Base-by-base conservation (phyloP, 2,797 vertebrate species). In the Halcyon leucocephala region DNA sequence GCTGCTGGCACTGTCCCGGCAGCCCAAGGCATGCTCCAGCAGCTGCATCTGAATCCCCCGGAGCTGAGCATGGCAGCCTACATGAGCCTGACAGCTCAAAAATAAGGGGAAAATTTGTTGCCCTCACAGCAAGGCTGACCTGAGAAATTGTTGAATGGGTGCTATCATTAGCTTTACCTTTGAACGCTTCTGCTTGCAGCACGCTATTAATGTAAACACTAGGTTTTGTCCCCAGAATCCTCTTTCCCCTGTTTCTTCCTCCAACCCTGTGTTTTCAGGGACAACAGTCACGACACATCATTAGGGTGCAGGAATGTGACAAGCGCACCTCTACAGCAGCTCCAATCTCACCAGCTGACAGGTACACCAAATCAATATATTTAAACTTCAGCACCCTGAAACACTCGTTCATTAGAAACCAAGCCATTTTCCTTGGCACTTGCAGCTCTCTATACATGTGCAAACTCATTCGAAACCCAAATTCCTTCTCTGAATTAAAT, bases 401-500 rank as follows among this genome's bases (percentile, higher is more conserved):
- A 39, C 6, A 4, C 39, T 82, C 1, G 0, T 83, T 83, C 20
- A 31, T 49, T 85, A 48, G 71, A 72, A 77, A 35, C 1, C 1
- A 61, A 92, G n/a, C 26, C 46, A 12, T 76, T 91, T 86, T 83
- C 65, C n/a, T 71, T 69, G 62, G 89, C 54, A 16, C 54, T 71
- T 67, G 29, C 67, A 82, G 44, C 73, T 66, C 66, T 71, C 69
- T 1, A 0, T 86, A 44, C 7, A 4, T 2, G 1, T 86, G 81
- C 44, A 81, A 90, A 83, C 69, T 93, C 91, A 91, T 94, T 94
- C 87, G 92, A 79, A 93, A 62, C 76, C 85, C 51, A 76, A 61
- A 90, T 89, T 94, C 86, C 82, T 80, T 58, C 89, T 83, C 84
- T 91, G 92, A 95, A 95, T 96, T 91, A 89, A 81, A 89, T 81